These are phyloP conservation scores for Diaprepes abbreviatus DNA, from an alignment of 2,888 invertebrate species.

Conservation along the genomic window DNA sequence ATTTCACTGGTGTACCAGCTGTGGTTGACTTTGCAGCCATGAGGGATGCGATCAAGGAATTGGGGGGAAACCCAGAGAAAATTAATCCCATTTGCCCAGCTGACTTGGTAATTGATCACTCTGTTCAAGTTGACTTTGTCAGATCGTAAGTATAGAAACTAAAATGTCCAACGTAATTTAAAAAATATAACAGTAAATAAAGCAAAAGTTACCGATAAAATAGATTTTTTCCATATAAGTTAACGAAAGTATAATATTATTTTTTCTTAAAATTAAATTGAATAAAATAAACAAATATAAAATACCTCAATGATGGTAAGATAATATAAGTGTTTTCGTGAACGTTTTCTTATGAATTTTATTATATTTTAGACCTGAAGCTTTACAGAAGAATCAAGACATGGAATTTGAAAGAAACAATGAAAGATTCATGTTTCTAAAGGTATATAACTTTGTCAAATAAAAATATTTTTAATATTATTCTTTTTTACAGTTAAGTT, in stretches of 20 bases:
- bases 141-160: slow-evolving; percentile 78
- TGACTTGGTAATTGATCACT: slow-evolving; percentile 98
- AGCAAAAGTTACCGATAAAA: too few species aligned
- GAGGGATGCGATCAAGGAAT: slow-evolving; percentile 91
- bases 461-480: background rate
- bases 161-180: too few species aligned
- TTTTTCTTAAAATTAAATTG: too few species aligned
- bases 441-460: slow-evolving; percentile 71
- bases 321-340: too few species aligned
- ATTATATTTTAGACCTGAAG: slow-evolving; percentile 77
- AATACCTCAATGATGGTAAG: too few species aligned
- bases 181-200: too few species aligned
- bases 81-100: slow-evolving; percentile 98
- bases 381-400: slow-evolving; percentile 92
- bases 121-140: slow-evolving; percentile 95
- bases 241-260: too few species aligned
- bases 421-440: slow-evolving; percentile 95
- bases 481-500: background rate
- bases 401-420: slow-evolving; percentile 95
- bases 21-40: slow-evolving; percentile 99
- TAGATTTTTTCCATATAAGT: too few species aligned
- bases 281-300: too few species aligned
- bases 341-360: background rate
- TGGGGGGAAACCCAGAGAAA: slow-evolving; percentile 91
- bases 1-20: slow-evolving; percentile 97